phyloP scores from a whole-genome alignment of 2,888 invertebrate species.

The Melipona bicolor region DNA sequence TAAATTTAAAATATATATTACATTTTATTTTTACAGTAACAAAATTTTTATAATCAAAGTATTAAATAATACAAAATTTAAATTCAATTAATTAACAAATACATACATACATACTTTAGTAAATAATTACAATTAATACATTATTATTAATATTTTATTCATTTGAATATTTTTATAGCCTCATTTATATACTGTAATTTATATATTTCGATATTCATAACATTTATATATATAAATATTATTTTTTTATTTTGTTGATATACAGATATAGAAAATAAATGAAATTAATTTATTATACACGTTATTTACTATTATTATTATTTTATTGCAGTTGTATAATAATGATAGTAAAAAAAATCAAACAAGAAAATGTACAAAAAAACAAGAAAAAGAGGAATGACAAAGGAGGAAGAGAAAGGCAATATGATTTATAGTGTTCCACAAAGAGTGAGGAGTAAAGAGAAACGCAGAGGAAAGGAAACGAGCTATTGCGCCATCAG shows the following conservation, averaged over 20 bases:
- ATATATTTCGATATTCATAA: neutral
- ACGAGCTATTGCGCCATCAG: constrained; percentile 81
- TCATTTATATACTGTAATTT: neutral
- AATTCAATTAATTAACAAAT: too few species aligned
- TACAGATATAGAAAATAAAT: neutral
- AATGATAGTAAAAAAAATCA: constrained; percentile 8
- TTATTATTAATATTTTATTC: too few species aligned
- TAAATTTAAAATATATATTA: too few species aligned
- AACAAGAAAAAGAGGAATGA: constrained; percentile 40
- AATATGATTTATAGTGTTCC: constrained; percentile 39
- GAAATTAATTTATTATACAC: neutral
- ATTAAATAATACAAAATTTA: too few species aligned
- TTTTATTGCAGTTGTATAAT: constrained; percentile 1
- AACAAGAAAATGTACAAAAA: constrained; percentile 17
- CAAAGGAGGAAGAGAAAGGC: constrained; percentile 31
- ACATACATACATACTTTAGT: too few species aligned
- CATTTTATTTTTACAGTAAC: too few species aligned
- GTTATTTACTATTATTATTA: neutral
- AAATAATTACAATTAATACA: too few species aligned
- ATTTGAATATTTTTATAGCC: neutral
- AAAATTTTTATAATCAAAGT: too few species aligned
- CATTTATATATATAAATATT: too few species aligned
- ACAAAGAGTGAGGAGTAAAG: constrained; percentile 46
- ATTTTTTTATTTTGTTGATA: neutral
- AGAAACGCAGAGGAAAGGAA: constrained; percentile 75